phyloP scores from a whole-genome alignment of 2,888 invertebrate species.

The Sclerodermus sp. region DNA sequence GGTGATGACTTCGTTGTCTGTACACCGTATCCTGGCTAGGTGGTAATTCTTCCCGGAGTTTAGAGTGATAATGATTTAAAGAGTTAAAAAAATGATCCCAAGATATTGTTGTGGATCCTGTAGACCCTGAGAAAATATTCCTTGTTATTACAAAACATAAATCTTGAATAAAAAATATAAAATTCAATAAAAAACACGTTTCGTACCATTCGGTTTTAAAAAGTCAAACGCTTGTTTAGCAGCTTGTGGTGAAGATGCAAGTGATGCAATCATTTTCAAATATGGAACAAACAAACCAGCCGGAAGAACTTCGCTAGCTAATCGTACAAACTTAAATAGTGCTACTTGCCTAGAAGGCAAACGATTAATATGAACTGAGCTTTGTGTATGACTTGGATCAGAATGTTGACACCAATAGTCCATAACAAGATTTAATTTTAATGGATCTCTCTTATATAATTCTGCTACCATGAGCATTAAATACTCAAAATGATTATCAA shows the following conservation, averaged over 20 bases:
- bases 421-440: constrained; percentile 68
- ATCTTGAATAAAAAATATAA: not conserved
- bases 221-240: constrained; percentile 79
- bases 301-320: constrained; percentile 84
- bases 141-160: not conserved
- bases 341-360: constrained; percentile 72
- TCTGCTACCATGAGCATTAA: constrained; percentile 77
- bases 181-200: not conserved
- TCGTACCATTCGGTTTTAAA: constrained; percentile 68
- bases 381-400: constrained; percentile 54
- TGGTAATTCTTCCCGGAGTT: constrained; percentile 69
- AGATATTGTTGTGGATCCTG: constrained; percentile 64
- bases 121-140: constrained; percentile 33
- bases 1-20: constrained; percentile 60
- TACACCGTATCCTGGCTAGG: constrained; percentile 70
- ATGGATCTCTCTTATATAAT: constrained; percentile 76
- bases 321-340: constrained; percentile 86
- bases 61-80: constrained; percentile 72
- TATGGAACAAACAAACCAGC: constrained; percentile 84
- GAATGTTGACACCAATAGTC: constrained; percentile 80
- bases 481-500: constrained; percentile 81
- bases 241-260: constrained; percentile 75
- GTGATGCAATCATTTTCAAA: constrained; percentile 80
- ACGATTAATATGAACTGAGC: constrained; percentile 42
- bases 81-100: constrained; percentile 88